phyloP scores from a whole-genome alignment of 2,113 vertebrate species.

The Xiphorhynchus elegans region DNA sequence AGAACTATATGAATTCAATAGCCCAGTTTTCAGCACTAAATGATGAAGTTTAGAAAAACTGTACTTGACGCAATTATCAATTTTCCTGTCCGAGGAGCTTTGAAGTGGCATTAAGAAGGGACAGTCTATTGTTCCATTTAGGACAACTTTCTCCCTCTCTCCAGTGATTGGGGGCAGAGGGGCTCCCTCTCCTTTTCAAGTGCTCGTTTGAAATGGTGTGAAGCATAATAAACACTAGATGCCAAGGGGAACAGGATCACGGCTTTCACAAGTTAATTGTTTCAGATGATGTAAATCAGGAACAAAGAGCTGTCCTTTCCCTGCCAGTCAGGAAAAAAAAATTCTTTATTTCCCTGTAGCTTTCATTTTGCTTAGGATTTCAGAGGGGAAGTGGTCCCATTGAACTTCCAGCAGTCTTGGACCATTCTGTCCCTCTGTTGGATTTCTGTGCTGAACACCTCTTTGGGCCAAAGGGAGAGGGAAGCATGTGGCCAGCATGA shows the following conservation, averaged over 20 bases:
- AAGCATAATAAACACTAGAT: not conserved
- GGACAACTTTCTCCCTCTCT: slow-evolving; percentile 24
- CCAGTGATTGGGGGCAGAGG: slow-evolving; percentile 12
- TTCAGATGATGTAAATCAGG: slow-evolving; percentile 23
- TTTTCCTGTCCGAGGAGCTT: slow-evolving; percentile 63
- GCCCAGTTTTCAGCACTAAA: slow-evolving; percentile 56
- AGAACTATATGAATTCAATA: slow-evolving; percentile 68
- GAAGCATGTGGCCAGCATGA: not conserved
- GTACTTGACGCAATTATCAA: slow-evolving; percentile 62
- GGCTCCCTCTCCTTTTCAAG: slow-evolving; percentile 29
- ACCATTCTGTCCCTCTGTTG: not conserved
- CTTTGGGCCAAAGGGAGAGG: not conserved
- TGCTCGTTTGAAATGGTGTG: slow-evolving; percentile 8
- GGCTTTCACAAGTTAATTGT: slow-evolving; percentile 24
- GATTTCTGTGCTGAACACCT: not conserved
- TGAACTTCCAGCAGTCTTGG: not conserved
- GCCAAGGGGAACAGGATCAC: not conserved
- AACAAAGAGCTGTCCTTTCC: slow-evolving; percentile 7
- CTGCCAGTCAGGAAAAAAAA: not conserved
- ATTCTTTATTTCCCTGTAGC: not conserved
- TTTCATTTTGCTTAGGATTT: slow-evolving; percentile 5
- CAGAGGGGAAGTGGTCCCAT: not conserved
- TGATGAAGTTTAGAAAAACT: slow-evolving; percentile 62
- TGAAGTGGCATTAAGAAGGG: slow-evolving; percentile 66
- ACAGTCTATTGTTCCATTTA: slow-evolving; percentile 36